phyloP scores from a whole-genome alignment of 30 jellyfish, hydroid and myxozoan genomes.

The Nemopilema nomurai region DNA sequence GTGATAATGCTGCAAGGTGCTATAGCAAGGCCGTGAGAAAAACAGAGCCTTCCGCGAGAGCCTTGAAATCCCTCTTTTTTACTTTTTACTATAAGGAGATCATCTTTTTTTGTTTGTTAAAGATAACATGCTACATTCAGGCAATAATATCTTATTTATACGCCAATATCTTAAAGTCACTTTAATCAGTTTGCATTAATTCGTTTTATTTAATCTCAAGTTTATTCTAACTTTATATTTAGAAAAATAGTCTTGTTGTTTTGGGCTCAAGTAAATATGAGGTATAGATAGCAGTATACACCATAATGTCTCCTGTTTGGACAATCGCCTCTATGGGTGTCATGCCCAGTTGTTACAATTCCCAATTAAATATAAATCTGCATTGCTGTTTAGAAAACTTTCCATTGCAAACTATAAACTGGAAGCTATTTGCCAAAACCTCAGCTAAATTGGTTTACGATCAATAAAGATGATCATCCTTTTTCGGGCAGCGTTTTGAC shows the following conservation, averaged over 20 bases:
- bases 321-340: neutral
- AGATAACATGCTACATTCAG: neutral
- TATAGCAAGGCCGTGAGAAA: neutral
- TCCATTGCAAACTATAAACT: too few relatives aligned
- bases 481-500: too few relatives aligned
- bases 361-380: neutral
- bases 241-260: neutral
- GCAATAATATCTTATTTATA: neutral
- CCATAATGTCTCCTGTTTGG: neutral
- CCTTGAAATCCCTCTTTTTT: neutral
- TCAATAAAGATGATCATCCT: too few relatives aligned
- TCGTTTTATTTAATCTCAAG: neutral
- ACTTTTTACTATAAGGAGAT: neutral
- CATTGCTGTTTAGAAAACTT: neutral
- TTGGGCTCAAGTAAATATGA: neutral
- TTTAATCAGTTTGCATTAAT: neutral
- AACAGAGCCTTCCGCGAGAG: neutral
- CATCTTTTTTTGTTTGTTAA: neutral
- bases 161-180: neutral
- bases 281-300: neutral
- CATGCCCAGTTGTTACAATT: neutral
- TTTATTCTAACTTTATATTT: neutral
- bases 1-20: neutral
- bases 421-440: too few relatives aligned
- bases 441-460: too few relatives aligned